These are phyloP conservation scores for Zapornia atra DNA, from an alignment of 2,113 vertebrate species.

Conservation along the genomic window DNA sequence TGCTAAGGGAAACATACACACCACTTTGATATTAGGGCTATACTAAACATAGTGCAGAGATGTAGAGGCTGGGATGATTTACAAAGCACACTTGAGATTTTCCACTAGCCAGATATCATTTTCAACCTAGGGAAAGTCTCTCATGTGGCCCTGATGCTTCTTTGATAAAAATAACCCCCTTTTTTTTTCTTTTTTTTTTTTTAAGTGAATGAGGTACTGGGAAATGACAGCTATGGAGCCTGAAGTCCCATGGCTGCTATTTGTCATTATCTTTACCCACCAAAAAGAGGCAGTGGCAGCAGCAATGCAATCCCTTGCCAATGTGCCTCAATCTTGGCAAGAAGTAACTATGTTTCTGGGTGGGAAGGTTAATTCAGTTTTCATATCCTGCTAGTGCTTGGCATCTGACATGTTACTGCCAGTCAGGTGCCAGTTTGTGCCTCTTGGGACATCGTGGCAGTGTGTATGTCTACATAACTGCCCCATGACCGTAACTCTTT, in stretches of 20 bases:
- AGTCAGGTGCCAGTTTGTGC: not conserved
- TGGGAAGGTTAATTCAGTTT: not conserved
- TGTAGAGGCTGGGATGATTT: not conserved
- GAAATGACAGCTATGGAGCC: not conserved
- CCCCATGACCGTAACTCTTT: not conserved
- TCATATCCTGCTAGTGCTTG: not conserved
- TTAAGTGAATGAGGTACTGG: not conserved
- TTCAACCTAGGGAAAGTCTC: not conserved
- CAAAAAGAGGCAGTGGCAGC: not conserved
- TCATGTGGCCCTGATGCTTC: not conserved
- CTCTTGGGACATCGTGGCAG: not conserved
- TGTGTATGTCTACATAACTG: not conserved
- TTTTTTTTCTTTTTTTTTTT: not conserved
- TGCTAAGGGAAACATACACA: not conserved
- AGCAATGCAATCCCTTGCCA: not conserved
- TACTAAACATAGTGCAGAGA: slow-evolving; percentile 31
- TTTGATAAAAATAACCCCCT: not conserved
- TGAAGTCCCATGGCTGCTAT: not conserved
- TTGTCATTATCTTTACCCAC: not conserved
- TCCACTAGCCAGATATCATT: not conserved
- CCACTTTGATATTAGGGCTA: not conserved
- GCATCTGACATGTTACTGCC: not conserved
- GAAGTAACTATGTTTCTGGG: not conserved
- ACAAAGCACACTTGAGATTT: slow-evolving; percentile 14
- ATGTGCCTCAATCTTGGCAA: not conserved